Evolutionary conservation across 2,888 invertebrate genomes (phyloP).

Genomic region (Onthophagus sagittarius): DNA sequence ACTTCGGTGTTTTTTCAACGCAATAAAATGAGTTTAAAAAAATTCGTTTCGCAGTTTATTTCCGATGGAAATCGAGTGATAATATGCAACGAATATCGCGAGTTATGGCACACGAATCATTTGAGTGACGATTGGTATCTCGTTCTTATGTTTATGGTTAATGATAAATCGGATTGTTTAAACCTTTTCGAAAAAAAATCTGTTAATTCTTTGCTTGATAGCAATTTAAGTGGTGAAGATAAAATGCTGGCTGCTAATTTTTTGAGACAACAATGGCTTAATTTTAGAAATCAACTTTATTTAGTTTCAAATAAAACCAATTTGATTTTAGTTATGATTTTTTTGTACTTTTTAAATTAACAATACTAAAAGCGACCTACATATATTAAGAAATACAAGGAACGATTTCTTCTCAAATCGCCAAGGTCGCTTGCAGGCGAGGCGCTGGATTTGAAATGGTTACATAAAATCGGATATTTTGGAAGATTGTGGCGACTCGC

Average conservation of each 20-base stretch:
- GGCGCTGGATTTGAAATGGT: too few relatives aligned
- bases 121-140: background rate
- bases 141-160: background rate
- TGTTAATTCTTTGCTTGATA: background rate
- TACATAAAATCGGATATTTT: too few relatives aligned
- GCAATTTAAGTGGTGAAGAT: background rate
- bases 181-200: background rate
- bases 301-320: background rate
- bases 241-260: background rate
- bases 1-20: background rate
- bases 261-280: background rate
- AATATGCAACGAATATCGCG: background rate
- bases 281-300: background rate
- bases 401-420: too few relatives aligned
- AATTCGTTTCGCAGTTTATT: background rate
- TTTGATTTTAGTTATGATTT: too few relatives aligned
- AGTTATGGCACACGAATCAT: background rate
- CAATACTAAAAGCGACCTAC: too few relatives aligned
- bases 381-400: too few relatives aligned
- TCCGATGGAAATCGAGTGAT: background rate
- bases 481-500: too few relatives aligned
- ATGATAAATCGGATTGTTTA: background rate
- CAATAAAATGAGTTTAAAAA: background rate
- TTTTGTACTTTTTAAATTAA: too few relatives aligned
- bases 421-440: too few relatives aligned